A percentile compares a stretch with the other conserved stretches of the same genome.
Conservation (phyloP, 2,888 invertebrate genomes). For the Gymnoscelis rufifasciata region DNA sequence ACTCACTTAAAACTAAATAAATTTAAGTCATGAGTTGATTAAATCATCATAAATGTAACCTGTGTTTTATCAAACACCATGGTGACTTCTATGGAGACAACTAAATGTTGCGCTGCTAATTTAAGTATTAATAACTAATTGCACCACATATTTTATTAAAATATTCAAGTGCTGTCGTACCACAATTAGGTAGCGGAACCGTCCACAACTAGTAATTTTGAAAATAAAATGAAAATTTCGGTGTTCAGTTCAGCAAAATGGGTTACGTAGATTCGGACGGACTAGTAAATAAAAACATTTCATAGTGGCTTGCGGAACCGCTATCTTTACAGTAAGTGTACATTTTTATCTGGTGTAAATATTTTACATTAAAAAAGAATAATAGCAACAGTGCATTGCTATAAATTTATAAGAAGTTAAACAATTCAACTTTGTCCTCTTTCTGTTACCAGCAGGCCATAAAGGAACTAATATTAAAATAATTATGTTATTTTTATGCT, state of each 20-base stretch:
- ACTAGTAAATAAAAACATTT: conserved; percentile 25
- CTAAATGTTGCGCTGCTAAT: conserved; percentile 43
- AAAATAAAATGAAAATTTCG: conserved; percentile 6
- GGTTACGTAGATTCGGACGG: conserved; percentile 27
- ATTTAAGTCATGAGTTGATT: conserved; percentile 75
- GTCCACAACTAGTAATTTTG: conserved; percentile 27
- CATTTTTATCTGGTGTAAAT: no score
- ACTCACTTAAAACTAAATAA: conserved; percentile 70
- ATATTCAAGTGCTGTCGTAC: conserved; percentile 28
- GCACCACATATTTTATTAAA: conserved; percentile 52
- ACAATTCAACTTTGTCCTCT: conserved; percentile 51
- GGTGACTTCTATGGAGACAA: conserved; percentile 54
- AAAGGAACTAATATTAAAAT: conserved; percentile 41
- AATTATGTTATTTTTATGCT: conserved; percentile 52
- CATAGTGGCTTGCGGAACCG: conserved; percentile 19
- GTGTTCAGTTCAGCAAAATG: conserved; percentile 26
- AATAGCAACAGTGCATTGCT: no score
- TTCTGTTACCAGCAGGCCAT: conserved; percentile 34
- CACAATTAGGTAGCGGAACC: conserved; percentile 26
- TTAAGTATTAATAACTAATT: conserved; percentile 53
- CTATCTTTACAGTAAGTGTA: conserved; percentile 10
- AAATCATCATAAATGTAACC: conserved; percentile 71
- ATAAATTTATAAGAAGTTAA: conserved; percentile 40
- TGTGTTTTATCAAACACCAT: conserved; percentile 57
- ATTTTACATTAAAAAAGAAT: no score